phyloP scores from a whole-genome alignment of 2,797 vertebrate species.

The Falco berigora region DNA sequence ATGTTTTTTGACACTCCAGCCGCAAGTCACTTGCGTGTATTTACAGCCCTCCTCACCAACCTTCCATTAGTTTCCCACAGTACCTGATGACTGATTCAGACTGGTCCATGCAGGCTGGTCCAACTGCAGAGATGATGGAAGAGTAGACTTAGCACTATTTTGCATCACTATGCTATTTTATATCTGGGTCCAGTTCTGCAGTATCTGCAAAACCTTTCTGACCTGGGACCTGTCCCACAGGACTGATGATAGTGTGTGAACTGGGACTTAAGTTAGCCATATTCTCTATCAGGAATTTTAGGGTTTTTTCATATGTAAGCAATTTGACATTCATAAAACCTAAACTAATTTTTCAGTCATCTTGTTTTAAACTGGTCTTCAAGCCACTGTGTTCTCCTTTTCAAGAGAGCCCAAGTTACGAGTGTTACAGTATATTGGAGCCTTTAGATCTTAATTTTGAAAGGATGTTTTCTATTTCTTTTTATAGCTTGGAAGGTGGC shows the following conservation, averaged over 20 bases:
- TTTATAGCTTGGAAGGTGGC: constrained; percentile 73
- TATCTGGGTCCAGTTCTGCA: neutral
- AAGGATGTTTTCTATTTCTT: constrained; percentile 38
- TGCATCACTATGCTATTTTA: neutral
- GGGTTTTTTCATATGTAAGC: neutral
- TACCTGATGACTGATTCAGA: neutral
- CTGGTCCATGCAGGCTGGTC: neutral
- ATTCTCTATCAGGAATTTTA: neutral
- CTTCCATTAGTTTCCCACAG: neutral
- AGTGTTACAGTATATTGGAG: neutral
- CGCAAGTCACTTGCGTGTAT: neutral
- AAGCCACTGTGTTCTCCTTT: neutral
- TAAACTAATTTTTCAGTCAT: neutral
- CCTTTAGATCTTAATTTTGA: neutral
- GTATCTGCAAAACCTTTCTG: neutral
- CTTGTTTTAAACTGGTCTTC: neutral
- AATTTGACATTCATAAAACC: neutral
- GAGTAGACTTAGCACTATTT: neutral
- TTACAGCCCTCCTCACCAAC: neutral
- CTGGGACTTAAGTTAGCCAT: neutral
- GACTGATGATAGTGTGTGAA: neutral
- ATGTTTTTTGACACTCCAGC: neutral
- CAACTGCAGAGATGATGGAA: neutral
- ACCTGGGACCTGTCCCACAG: neutral
- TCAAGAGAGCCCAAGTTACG: neutral